These are phyloP conservation scores for Lordiphosa stackelbergi DNA, from an alignment of 1,140 invertebrate genomes.

Conservation along the genomic window DNA sequence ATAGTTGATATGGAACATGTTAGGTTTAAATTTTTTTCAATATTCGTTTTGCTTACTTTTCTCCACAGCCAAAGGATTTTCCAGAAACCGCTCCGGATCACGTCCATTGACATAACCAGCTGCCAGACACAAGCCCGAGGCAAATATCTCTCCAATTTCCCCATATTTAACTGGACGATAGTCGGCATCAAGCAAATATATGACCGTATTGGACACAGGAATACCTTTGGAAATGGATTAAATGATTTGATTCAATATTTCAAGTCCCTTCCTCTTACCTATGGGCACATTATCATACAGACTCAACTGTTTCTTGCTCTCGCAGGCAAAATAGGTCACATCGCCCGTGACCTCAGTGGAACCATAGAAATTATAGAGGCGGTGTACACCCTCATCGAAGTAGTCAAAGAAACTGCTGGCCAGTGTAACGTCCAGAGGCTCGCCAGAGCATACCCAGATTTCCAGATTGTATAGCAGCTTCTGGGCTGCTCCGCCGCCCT, in stretches of 20 bases:
- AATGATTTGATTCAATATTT: slow-evolving; percentile 77
- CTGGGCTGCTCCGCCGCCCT: slow-evolving; percentile 74
- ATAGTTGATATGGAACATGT: no score
- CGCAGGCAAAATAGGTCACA: slow-evolving; percentile 83
- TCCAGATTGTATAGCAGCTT: slow-evolving; percentile 80
- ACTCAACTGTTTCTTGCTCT: slow-evolving; percentile 80
- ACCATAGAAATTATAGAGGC: slow-evolving; percentile 91
- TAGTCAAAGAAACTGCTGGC: slow-evolving; percentile 85
- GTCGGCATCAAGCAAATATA: slow-evolving; percentile 87
- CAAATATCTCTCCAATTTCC: slow-evolving; percentile 87
- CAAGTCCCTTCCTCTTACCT: slow-evolving; percentile 78
- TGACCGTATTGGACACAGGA: slow-evolving; percentile 86
- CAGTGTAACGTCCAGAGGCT: slow-evolving; percentile 83
- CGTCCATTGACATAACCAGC: slow-evolving; percentile 87
- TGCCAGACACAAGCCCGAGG: slow-evolving; percentile 87
- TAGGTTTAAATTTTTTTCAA: no score
- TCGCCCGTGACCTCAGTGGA: slow-evolving; percentile 93
- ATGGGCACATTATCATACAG: slow-evolving; percentile 86
- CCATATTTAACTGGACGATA: slow-evolving; percentile 83
- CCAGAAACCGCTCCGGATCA: slow-evolving; percentile 84
- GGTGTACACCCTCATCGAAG: slow-evolving; percentile 81
- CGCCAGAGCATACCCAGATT: slow-evolving; percentile 90
- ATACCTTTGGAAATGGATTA: slow-evolving; percentile 41
- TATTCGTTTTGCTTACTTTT: slow-evolving; percentile 81
- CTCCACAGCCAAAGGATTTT: slow-evolving; percentile 84